A percentile compares a stretch with the other conserved stretches of the same genome.
phyloP scores from a whole-genome alignment of 2,797 vertebrate genomes.

The Lates japonicus region DNA sequence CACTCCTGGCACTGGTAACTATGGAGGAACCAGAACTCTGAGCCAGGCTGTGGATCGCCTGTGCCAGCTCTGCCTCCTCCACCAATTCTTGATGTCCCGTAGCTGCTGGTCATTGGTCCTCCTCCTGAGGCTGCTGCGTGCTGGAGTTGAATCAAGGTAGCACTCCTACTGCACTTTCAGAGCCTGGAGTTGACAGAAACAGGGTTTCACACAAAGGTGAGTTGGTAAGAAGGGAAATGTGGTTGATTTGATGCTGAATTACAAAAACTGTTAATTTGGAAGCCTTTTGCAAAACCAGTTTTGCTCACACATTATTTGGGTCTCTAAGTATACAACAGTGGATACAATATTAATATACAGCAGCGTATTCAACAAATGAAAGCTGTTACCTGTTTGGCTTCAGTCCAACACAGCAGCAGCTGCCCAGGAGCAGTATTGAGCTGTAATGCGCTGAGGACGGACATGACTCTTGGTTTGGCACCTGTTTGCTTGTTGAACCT shows the following conservation, averaged over 20 bases:
- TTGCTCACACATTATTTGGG: background rate
- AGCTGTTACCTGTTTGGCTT: constrained; percentile 60
- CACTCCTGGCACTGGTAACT: constrained; percentile 88
- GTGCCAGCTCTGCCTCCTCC: constrained; percentile 87
- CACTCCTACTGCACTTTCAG: constrained; percentile 30
- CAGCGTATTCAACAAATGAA: background rate
- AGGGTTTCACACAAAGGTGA: background rate
- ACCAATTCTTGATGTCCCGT: constrained; percentile 87
- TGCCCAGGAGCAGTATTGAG: constrained; percentile 47
- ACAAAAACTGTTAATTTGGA: background rate
- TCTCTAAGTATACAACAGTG: background rate
- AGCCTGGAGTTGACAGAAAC: constrained; percentile 24
- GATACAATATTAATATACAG: constrained; percentile 7
- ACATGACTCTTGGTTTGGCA: constrained; percentile 79
- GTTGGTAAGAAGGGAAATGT: background rate
- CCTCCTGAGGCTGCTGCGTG: constrained; percentile 71
- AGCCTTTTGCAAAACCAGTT: background rate
- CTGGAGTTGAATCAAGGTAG: no score
- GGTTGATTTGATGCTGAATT: background rate
- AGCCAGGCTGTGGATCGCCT: constrained; percentile 85
- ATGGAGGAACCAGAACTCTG: constrained; percentile 82
- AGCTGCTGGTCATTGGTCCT: constrained; percentile 87
- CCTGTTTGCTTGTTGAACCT: constrained; percentile 85
- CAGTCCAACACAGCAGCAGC: constrained; percentile 55
- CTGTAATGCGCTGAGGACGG: constrained; percentile 57